Conservation (phyloP, 2,113 vertebrate species). For the Typhlomys cinereus region DNA sequence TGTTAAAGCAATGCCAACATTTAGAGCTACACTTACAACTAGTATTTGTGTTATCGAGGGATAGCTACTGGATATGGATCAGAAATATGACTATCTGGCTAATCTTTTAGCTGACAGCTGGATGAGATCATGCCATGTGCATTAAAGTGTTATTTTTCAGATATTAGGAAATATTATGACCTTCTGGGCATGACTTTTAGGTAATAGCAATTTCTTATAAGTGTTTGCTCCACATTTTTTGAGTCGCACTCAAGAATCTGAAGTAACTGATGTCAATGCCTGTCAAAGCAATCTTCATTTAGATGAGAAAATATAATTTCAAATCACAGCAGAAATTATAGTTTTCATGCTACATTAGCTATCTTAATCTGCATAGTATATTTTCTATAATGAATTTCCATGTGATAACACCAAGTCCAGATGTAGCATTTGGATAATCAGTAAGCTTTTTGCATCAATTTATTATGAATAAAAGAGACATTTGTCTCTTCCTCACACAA, state of each 20-base stretch:
- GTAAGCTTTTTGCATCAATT: constrained; percentile 65
- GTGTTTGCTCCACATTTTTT: constrained; percentile 20
- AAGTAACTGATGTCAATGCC: constrained; percentile 9
- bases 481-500: constrained; percentile 68
- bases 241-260: not conserved
- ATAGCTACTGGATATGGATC: not conserved
- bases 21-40: not conserved
- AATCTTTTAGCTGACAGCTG: not conserved
- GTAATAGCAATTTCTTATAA: constrained; percentile 14
- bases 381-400: constrained; percentile 71
- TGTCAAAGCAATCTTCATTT: constrained; percentile 47
- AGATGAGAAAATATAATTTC: constrained; percentile 54
- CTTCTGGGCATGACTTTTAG: not conserved
- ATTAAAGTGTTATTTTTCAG: constrained; percentile 28
- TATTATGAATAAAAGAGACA: constrained; percentile 68
- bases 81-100: not conserved
- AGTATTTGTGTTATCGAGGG: not conserved
- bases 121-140: not conserved
- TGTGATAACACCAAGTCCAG: constrained; percentile 58
- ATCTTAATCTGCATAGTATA: constrained; percentile 71
- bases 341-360: constrained; percentile 65
- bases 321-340: constrained; percentile 62
- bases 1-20: not conserved
- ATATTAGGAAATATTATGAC: constrained; percentile 3
- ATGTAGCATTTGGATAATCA: constrained; percentile 66